These are phyloP conservation scores for Tipula helvola DNA, from an alignment of 2,888 invertebrate genomes.

Conservation along the genomic window DNA sequence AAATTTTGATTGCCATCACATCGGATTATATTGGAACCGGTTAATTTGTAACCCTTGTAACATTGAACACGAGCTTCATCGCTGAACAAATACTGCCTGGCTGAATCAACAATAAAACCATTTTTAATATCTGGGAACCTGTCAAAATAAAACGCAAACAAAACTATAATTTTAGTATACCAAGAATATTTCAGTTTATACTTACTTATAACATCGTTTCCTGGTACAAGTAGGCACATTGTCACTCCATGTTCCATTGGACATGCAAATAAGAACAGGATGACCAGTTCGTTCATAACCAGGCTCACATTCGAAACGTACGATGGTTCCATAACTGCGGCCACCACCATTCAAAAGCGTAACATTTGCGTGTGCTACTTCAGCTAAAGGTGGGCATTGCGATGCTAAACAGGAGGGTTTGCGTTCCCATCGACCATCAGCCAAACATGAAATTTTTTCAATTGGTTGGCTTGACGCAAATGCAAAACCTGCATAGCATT, in stretches of 20 bases:
- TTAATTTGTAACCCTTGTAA: slow-evolving; percentile 77
- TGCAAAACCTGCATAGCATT: slow-evolving; percentile 92
- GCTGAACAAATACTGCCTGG: slow-evolving; percentile 65
- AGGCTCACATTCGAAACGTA: slow-evolving; percentile 82
- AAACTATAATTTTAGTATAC: not conserved
- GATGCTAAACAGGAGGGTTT: slow-evolving; percentile 86
- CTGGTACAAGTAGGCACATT: slow-evolving; percentile 78
- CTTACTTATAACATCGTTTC: slow-evolving; percentile 32
- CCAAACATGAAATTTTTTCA: slow-evolving; percentile 77
- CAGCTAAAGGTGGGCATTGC: slow-evolving; percentile 75
- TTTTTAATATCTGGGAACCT: slow-evolving; percentile 69
- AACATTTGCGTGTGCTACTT: slow-evolving; percentile 77
- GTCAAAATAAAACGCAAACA: slow-evolving; percentile 8
- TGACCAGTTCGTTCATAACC: slow-evolving; percentile 80
- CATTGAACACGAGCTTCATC: slow-evolving; percentile 89
- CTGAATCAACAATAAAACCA: slow-evolving; percentile 71
- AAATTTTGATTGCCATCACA: slow-evolving; percentile 79
- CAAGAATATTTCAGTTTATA: not conserved
- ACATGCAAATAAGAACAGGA: slow-evolving; percentile 87
- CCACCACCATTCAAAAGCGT: slow-evolving; percentile 82
- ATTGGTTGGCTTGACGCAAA: slow-evolving; percentile 79
- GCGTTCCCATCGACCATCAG: slow-evolving; percentile 86
- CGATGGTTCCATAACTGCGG: slow-evolving; percentile 85
- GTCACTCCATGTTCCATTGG: slow-evolving; percentile 91
- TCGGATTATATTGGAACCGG: slow-evolving; percentile 68